Evolutionary conservation across 2,113 vertebrate species (phyloP), one percentile per base, ranked within the genome.

Genomic region (Pavo muticus): DNA sequence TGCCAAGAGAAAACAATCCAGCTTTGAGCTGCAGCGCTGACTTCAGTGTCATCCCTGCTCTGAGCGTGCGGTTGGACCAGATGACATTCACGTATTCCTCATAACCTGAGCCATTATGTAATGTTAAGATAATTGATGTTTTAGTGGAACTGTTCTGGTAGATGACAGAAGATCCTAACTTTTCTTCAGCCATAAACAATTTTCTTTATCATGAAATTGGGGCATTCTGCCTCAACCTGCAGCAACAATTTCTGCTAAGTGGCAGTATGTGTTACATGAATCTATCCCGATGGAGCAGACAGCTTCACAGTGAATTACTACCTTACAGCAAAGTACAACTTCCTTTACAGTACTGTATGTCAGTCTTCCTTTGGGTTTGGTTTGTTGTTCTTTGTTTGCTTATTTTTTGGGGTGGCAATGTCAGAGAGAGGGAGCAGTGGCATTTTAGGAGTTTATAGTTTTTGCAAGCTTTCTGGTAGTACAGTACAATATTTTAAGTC

Each of bases 251-350:
- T 84, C 42, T 79, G 50, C 20, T 88, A 67, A 83, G 54, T 7
- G 10, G 42, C 45, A 76, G 2, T 42, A 42, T 0, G 1, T 10
- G 20, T 37, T 45, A 15, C 2, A 39, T 6, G 9, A 68, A 61
- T 47, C 47, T 78, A 25, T 47, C 57, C 70, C 37, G 27, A 79
- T 2, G 3, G 37, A 80, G 63, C 0, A 68, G 29, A 57, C 13
- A 52, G 17, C 25, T 14, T 68, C 10, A 44, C 10, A 37, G 35
- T n/a, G 25, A 92, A 27, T 44, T 56, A 11, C 8, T 67, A 7
- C 30, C 56, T 57, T n/a, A 57, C 10, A n/a, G 30, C 18, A 6
- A 56, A 0, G 0, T 35, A 71, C 35, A 3, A 24, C 6, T 78
- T 61, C 48, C 7, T 64, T 21, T 69, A 54, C 70, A 84, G 52